phyloP scores from a whole-genome alignment of 1,140 invertebrate genomes.

The Diachasmimorpha longicaudata region DNA sequence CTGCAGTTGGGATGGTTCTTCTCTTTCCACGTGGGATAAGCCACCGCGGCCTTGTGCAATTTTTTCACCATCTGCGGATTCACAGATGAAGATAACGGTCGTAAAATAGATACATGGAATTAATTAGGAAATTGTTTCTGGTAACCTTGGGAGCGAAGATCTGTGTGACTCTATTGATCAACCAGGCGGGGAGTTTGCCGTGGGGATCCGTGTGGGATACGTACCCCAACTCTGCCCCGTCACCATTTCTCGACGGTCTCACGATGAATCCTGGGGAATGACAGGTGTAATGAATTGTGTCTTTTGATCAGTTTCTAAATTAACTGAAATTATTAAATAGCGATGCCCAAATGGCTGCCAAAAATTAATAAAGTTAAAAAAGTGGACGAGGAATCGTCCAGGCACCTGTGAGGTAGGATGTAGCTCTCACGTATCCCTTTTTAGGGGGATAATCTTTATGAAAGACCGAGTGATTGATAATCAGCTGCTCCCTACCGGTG shows the following conservation, averaged over 20 bases:
- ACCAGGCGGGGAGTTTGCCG: slow-evolving; percentile 86
- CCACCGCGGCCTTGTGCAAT: slow-evolving; percentile 79
- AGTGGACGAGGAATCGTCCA: neutral
- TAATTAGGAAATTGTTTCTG: slow-evolving; percentile 27
- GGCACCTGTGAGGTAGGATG: slow-evolving; percentile 65
- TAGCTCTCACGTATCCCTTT: slow-evolving; percentile 79
- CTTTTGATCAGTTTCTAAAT: slow-evolving; percentile 21
- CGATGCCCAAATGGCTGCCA: too few relatives aligned
- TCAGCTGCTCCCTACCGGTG: slow-evolving; percentile 81
- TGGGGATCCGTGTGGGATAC: slow-evolving; percentile 88
- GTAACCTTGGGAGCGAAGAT: slow-evolving; percentile 80
- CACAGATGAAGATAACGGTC: neutral
- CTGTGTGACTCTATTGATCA: slow-evolving; percentile 88
- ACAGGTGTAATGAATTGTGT: slow-evolving; percentile 18
- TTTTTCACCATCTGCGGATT: slow-evolving; percentile 70
- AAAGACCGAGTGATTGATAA: slow-evolving; percentile 89
- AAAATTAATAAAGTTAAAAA: too few relatives aligned
- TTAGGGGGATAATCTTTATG: slow-evolving; percentile 82
- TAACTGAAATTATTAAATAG: too few relatives aligned
- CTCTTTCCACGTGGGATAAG: slow-evolving; percentile 81
- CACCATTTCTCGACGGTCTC: slow-evolving; percentile 59
- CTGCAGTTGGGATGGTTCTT: slow-evolving; percentile 78
- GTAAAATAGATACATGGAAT: neutral
- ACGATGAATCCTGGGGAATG: slow-evolving; percentile 62
- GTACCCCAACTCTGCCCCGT: slow-evolving; percentile 81